phyloP scores from a whole-genome alignment of 2,797 vertebrate species.

The Carapus acus region DNA sequence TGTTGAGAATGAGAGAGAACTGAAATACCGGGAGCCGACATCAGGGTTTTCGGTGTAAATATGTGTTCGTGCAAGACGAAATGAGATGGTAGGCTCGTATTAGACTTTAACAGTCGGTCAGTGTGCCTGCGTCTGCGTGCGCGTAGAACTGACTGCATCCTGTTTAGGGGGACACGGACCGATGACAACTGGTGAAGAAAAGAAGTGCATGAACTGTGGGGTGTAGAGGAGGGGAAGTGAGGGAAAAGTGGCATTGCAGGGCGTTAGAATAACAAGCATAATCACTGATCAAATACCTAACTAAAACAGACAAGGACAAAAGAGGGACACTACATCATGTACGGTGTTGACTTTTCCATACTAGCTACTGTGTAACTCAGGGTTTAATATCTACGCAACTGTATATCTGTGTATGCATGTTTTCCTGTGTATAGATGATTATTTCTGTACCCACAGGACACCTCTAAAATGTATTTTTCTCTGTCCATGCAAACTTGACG shows the following conservation, averaged over 20 bases:
- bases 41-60: constrained; percentile 41
- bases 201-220: constrained; percentile 45
- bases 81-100: constrained; percentile 15
- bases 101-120: constrained; percentile 3
- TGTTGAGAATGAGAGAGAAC: constrained; percentile 26
- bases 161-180: constrained; percentile 21
- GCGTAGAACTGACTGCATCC: constrained; percentile 14
- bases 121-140: constrained; percentile 7
- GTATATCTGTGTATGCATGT: constrained; percentile 30
- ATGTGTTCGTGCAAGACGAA: constrained; percentile 16
- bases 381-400: constrained; percentile 64
- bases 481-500: constrained; percentile 32
- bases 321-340: constrained; percentile 68
- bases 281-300: constrained; percentile 71
- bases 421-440: neutral
- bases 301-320: constrained; percentile 71
- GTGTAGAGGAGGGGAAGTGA: constrained; percentile 14
- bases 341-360: constrained; percentile 61
- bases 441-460: constrained; percentile 19
- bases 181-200: constrained; percentile 18
- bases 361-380: constrained; percentile 72
- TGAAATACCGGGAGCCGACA: constrained; percentile 15
- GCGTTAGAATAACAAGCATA: constrained; percentile 67
- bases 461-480: constrained; percentile 26
- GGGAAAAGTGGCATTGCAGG: constrained; percentile 47